Base-by-base conservation (phyloP, 2,888 invertebrate species). In the Anoncus sp. region DNA sequence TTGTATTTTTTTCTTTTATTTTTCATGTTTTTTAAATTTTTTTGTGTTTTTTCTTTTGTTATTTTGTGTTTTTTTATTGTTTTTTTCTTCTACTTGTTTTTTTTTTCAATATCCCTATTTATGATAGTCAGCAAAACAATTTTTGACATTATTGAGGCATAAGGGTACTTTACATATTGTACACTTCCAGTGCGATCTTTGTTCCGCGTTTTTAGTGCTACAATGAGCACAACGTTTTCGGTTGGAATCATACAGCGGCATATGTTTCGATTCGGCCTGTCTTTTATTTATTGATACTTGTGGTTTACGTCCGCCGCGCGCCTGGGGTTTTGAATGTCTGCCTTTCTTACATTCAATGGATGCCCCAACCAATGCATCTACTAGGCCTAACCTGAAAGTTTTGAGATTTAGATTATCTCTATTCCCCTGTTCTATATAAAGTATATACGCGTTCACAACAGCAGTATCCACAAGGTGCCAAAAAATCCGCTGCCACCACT, bases 171-270 rank as follows among this genome's bases (percentile, higher is more conserved):
- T 49, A 62, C 79, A 79, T 53, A 60, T 38, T 35, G 53, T 65
- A 71, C 80, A 80, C 35, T 38, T 66, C 27, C 76, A 63, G 18
- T 72, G 59, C 47, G 75, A 71, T 51, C 80, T 70, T 70, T 76
- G 55, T 27, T 67, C 60, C 22, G 40, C 57, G 27, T 74, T 74
- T 59, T 78, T 79, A 18, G 73, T 81, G 66, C 82, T 82, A 57
- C 73, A 82, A 71, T 72, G 62, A 31, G 76, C 77, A 57, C 79
- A 80, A 65, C 81, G 62, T 69, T 55, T 76, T 47, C 67, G 74
- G 22, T 59, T 73, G 45, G 55, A 43, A 47, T 73, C 72, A 40
- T 65, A 66, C 7, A 62, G 51, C 9, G 81, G 77, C 51, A 78
- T 38, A 70, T 80, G 76, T 24, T 35, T 51, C 14, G 73, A 70